Evolutionary conservation across 2,888 invertebrate genomes (phyloP), one percentile per base, ranked within the genome.

Genomic region (Phorcus lineatus): DNA sequence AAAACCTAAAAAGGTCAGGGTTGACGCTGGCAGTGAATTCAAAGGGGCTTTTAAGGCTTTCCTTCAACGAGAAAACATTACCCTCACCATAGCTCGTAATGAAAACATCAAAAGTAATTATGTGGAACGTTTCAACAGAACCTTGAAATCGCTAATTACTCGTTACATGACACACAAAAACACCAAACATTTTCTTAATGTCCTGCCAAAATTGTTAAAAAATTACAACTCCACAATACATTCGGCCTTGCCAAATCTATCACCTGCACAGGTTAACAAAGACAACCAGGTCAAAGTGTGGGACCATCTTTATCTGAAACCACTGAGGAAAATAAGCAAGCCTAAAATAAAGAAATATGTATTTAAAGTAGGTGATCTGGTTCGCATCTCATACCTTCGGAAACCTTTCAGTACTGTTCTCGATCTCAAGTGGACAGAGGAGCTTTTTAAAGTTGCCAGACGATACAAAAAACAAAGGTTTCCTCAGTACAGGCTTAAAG

Each of bases 391-490:
- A 74, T 74, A 74, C 17, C 70, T 74, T 13, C 19, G 70, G 70
- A 74, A 40, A 40, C 40, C 70, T 6, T 74, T 74, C 70, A 40
- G 40, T n/a, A 47, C 19, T 13, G 24, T 24, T 16, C 24, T 62
- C n/a, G 70, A 74, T 19, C 70, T 74, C n/a, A 36, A 47, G 36
- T 74, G 70, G 70, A 74, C 70, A 9, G 70, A 74, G 40, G 70
- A 74, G 70, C 31, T 74, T 17, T 74, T 74, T 19, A 74, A 74
- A 40, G 70, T 74, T 19, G 70, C 40, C 2, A 19, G n/a, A 47
- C 70, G 70, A 2, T 40, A 36, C n/a, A 36, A 19, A n/a, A 36
- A 47, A n/a, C 70, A 74, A 16, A 19, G 31, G 11, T 40, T 74
- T 4, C 47, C 70, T 13, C 36, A 40, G 62, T 62, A 62, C 62